These are phyloP conservation scores for Micropoecilia bifurca DNA, from an alignment of 2,797 vertebrate species.

Conservation along the genomic window DNA sequence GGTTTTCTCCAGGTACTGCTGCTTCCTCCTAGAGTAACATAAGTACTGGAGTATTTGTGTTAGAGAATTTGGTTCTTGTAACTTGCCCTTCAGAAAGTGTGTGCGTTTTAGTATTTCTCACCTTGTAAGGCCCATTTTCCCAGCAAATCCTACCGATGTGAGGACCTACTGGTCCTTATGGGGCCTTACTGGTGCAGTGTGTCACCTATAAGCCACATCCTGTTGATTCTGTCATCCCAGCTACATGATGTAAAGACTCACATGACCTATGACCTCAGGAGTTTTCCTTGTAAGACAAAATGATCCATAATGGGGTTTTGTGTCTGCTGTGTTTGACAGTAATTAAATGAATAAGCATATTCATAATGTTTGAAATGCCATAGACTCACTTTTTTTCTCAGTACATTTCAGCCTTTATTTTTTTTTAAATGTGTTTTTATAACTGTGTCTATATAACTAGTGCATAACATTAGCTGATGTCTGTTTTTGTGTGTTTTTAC, in stretches of 20 bases:
- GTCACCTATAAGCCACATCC: background rate
- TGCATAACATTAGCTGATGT: background rate
- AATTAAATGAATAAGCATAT: background rate
- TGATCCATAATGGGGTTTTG: background rate
- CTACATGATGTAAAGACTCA: background rate
- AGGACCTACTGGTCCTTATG: background rate
- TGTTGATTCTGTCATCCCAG: background rate
- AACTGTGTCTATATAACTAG: background rate
- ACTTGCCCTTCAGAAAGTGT: background rate
- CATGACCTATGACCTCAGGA: background rate
- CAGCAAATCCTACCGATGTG: no score
- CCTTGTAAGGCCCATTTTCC: no score
- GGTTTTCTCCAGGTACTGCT: background rate
- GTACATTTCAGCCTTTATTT: background rate
- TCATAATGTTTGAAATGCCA: background rate
- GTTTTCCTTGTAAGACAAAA: background rate
- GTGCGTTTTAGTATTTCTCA: no score
- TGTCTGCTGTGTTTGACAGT: background rate
- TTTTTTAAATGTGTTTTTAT: background rate
- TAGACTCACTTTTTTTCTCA: background rate
- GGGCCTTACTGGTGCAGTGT: no score
- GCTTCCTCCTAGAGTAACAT: background rate
- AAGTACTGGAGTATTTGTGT: background rate
- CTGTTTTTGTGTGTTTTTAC: background rate
- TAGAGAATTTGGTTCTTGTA: background rate